A percentile compares a stretch with the other conserved stretches of the same genome.
Conservation (phyloP, 2,797 vertebrate species). For the Gymnoscopelus braueri region DNA sequence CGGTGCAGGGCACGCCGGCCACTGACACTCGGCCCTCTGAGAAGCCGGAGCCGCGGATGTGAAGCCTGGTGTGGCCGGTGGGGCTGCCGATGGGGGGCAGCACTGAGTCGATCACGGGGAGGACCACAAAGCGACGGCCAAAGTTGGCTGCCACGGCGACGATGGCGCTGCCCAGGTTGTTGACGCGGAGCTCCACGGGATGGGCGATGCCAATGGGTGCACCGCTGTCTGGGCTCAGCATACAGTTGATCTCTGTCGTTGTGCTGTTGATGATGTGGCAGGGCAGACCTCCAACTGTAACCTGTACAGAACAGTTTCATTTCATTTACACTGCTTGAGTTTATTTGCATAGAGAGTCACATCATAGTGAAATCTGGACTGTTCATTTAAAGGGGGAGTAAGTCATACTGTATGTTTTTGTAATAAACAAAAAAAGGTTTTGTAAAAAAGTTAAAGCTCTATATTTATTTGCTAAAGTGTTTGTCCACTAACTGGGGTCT, state of each 20-base stretch:
- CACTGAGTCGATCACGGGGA: slow-evolving; percentile 81
- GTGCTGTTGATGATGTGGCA: slow-evolving; percentile 82
- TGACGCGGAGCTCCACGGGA: slow-evolving; percentile 75
- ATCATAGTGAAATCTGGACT: too few species aligned
- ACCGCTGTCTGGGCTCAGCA: slow-evolving; percentile 66
- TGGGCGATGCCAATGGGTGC: slow-evolving; percentile 77
- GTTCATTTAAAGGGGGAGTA: too few species aligned
- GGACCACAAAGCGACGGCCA: slow-evolving; percentile 79
- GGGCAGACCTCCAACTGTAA: slow-evolving; percentile 78
- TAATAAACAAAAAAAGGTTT: too few species aligned
- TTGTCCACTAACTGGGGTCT: too few species aligned
- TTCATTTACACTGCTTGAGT: too few species aligned
- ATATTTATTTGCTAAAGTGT: too few species aligned
- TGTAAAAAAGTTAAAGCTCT: too few species aligned
- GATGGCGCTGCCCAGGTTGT: slow-evolving; percentile 83
- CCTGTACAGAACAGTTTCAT: slow-evolving; percentile 65
- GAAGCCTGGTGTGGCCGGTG: slow-evolving; percentile 80
- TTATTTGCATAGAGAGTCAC: too few species aligned
- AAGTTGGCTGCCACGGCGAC: slow-evolving; percentile 63
- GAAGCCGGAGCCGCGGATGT: slow-evolving; percentile 84
- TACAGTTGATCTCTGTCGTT: slow-evolving; percentile 76
- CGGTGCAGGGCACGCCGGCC: slow-evolving; percentile 67
- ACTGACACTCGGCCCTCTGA: slow-evolving; percentile 55
- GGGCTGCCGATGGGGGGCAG: slow-evolving; percentile 78
- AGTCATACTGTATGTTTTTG: too few species aligned